Base-by-base conservation (phyloP, 2,888 invertebrate species). In the Tetramorium bicarinatum region DNA sequence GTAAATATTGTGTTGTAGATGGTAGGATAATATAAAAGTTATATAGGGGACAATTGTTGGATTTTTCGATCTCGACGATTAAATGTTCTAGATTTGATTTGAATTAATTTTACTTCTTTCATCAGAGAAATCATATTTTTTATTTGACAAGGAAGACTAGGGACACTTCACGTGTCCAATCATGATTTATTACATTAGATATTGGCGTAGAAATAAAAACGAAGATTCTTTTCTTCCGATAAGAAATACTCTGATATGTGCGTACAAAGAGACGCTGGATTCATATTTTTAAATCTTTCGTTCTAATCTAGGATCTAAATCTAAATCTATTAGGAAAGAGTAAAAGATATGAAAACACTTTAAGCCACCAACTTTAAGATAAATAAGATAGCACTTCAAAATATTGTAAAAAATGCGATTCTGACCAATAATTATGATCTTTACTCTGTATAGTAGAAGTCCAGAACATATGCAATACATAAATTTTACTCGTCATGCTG, bases 401-500 rank as follows among this genome's bases (percentile, higher is more conserved):
- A 59, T 59, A 56, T 56, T 6, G 0, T 13, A 1, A 29, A 21
- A 3, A 3, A 59, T 8, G 8, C 3, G 15, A 38, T 29, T 38
- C 34, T 61, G 4, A 18, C 61, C 38, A 9, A 38, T n/a, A 34
- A 38, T 18, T 62, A 9, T 18, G 34, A 61, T 2, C 7, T 18
- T 2, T 61, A 61, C 4, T 3, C 1, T 62, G 34, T 3, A 9
- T n/a, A 62, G 15, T 34, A 34, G n/a, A 4, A 38, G 38, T 62
- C 21, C 11, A 41, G 7, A 41, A 64, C 21, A 64, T 13, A 9
- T 61, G 4, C 8, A 62, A 62, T n/a, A 38, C 11, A 29, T 25
- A 25, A 56, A 56, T 38, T 62, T 62, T 62, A n/a, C 38, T 38
- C n/a, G 61, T 62, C 61, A 62, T 38, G 38, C 38, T 62, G 11